Base-by-base conservation (phyloP, 2,888 invertebrate genomes). In the Agonopterix alstromeriana region DNA sequence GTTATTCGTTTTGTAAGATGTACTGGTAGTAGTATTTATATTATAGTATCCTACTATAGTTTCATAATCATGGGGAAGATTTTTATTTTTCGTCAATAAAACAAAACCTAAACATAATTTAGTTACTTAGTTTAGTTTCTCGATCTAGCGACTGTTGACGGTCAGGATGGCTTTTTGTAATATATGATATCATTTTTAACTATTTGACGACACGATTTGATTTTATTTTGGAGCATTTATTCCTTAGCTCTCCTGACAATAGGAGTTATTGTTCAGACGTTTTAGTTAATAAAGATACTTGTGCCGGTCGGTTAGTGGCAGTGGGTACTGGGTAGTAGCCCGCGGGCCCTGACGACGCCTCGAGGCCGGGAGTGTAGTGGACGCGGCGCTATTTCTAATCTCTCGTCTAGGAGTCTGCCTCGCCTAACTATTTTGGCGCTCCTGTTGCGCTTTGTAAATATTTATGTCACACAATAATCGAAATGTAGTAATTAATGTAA, bases 381-480 rank as follows among this genome's bases (percentile, higher is more conserved):
- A 36, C 45, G 57, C 61, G 63, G 58, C 63, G 63, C 62, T 62
- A 54, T 63, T 63, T 60, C 63, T 65, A 63, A 58, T 72, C 66
- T 72, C 68, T 72, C 68, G 65, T 67, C 67, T 66, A 65, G 78
- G 81, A 77, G 78, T 67, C 70, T 65, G 79, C 77, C 77, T 79
- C 77, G 82, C 84, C 83, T 81, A 80, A 82, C 71, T 75, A 68
- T 65, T 70, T 65, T 60, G 80, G 82, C 85, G 80, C 82, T 82
- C 78, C 82, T 71, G 58, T 68, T 71, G 81, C 84, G 85, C 83
- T 82, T 85, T 88, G 88, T 88, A 88, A 87, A 88, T 88, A 88
- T 84, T 83, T 84, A 82, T 79, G 86, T 88, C 87, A 85, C 86
- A 84, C 85, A 85, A 83, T 87, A 86, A 84, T 88, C 85, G 81